Conservation (phyloP, 1,140 invertebrate genomes). For the Hirudo medicinalis region DNA sequence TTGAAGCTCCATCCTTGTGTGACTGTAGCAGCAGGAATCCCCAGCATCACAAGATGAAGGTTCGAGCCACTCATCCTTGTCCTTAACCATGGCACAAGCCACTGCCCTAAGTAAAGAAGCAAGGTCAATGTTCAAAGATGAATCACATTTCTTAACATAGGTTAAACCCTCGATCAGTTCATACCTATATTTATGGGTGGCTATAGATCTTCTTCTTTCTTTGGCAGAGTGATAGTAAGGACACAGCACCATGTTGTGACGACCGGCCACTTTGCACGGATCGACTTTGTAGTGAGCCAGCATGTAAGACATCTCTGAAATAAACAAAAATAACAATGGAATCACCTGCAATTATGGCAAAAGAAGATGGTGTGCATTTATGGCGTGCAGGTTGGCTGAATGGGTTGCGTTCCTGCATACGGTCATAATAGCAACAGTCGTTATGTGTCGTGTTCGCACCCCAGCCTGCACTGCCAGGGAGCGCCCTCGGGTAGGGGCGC, state of each 20-base stretch:
- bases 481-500: too few species aligned
- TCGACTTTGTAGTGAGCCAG: constrained; percentile 97
- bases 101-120: constrained; percentile 55
- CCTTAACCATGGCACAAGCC: constrained; percentile 94
- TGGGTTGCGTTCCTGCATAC: too few species aligned
- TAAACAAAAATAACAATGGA: constrained; percentile 9
- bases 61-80: constrained; percentile 97
- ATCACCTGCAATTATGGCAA: not conserved
- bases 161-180: not conserved
- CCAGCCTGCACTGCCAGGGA: too few species aligned
- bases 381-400: too few species aligned
- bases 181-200: constrained; percentile 71
- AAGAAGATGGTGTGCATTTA: too few species aligned
- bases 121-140: not conserved
- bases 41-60: constrained; percentile 86
- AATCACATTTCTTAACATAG: not conserved
- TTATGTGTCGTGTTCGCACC: too few species aligned
- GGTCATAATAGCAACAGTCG: too few species aligned
- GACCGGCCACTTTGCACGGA: constrained; percentile 83
- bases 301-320: constrained; percentile 87
- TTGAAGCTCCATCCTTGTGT: constrained; percentile 96
- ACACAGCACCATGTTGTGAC: constrained; percentile 93
- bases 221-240: constrained; percentile 96
- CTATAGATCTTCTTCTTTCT: constrained; percentile 75
- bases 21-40: constrained; percentile 87